A percentile compares a stretch with the other conserved stretches of the same genome.
Evolutionary conservation across 2,797 vertebrate species (phyloP).

Genomic region (Saxicola maurus): DNA sequence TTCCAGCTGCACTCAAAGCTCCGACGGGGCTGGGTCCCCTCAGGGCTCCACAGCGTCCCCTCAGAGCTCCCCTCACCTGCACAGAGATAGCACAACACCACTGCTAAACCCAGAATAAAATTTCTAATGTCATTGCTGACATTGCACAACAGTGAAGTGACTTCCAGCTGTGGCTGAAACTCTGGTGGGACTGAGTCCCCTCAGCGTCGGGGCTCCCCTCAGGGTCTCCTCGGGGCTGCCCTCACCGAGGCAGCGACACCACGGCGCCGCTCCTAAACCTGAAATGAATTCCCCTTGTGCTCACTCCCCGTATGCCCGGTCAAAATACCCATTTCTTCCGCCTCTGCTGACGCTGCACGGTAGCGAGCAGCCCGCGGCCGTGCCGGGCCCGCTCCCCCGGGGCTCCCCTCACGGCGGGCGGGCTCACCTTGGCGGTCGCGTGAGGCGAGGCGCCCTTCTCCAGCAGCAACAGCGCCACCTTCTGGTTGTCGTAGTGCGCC

Average conservation of each 20-base stretch:
- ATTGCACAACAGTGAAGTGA: accelerated
- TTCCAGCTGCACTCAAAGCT: not conserved
- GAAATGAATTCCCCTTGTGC: accelerated
- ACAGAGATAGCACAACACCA: no score
- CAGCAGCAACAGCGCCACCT: constrained; percentile 93
- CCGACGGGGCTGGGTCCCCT: not conserved
- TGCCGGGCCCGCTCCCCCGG: accelerated
- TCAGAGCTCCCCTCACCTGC: no score
- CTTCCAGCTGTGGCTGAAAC: not conserved
- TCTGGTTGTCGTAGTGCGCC: constrained; percentile 98
- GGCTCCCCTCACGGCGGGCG: not conserved
- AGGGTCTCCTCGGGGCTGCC: not conserved
- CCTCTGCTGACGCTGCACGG: accelerated
- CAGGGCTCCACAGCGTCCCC: not conserved
- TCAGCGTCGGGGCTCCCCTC: accelerated
- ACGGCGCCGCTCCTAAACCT: not conserved
- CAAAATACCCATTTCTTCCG: accelerated
- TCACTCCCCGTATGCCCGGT: accelerated
- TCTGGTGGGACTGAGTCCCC: not conserved
- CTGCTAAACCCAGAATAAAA: not conserved
- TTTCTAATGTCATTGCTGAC: not conserved
- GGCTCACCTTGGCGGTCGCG: constrained; percentile 84
- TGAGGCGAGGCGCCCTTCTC: constrained; percentile 95
- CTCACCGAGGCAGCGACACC: accelerated
- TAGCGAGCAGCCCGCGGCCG: accelerated